phyloP scores from a whole-genome alignment of 2,113 vertebrate genomes.

The Rhagologus leucostigma region DNA sequence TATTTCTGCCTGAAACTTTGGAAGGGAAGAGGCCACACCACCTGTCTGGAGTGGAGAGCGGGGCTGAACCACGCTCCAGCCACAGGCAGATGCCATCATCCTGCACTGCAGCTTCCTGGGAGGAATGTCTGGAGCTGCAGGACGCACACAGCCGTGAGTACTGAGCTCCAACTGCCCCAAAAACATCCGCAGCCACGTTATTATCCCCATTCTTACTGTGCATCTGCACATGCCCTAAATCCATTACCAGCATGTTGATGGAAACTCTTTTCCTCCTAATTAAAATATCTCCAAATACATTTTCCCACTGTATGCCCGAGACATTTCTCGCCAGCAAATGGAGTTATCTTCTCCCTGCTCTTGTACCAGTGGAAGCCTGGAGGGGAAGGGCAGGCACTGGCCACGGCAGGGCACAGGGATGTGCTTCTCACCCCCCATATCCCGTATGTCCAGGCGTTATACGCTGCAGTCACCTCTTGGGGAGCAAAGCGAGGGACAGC shows the following conservation, averaged over 20 bases:
- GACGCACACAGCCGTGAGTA: rapidly evolving
- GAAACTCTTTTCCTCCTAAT: neutral
- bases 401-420: neutral
- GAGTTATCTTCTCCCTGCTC: neutral
- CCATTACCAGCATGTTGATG: neutral
- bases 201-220: neutral
- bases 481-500: neutral
- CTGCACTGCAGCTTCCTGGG: neutral
- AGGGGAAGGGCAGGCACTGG: neutral
- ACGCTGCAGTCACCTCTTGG: neutral
- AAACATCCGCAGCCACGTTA: neutral
- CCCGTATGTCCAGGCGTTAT: rapidly evolving
- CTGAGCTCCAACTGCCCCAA: neutral
- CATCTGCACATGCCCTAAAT: neutral
- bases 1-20: neutral
- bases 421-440: neutral
- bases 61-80: neutral
- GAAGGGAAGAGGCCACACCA: neutral
- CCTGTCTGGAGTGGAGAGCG: neutral
- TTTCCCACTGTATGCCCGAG: neutral
- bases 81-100: neutral
- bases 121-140: neutral
- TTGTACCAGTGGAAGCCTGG: neutral
- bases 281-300: neutral
- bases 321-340: neutral